Evolutionary conservation across 2,888 invertebrate genomes (phyloP), one percentile per base, ranked within the genome.

Genomic region (Cheilosia vulpina): DNA sequence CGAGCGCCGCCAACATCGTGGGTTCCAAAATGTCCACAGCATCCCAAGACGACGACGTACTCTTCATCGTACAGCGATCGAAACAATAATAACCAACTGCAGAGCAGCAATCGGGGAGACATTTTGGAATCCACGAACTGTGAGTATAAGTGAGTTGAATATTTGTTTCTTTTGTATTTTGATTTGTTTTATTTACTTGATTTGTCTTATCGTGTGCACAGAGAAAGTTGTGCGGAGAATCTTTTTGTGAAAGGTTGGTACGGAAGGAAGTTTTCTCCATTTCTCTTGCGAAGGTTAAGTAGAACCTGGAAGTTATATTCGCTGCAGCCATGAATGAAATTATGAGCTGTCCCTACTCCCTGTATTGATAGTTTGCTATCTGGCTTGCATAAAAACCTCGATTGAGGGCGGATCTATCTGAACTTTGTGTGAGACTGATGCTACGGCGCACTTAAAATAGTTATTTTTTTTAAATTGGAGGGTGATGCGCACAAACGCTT

Each of bases 1-100:
- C 77, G 81, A 72, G 94, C 95, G 89, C 95, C 95, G 80, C 94
- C 95, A 91, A 93, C 94, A 89, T 95, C 95, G 89, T 96, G 96
- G 96, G 95, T 95, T 90, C 95, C 96, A 90, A 96, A 96, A 93
- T 96, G 92, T 90, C 92, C 91, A 87, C 92, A 91, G 88, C 89
- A 90, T 87, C 89, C 90, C 84, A 91, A 90, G 81, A 90, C 90
- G 81, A 89, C 90, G 17, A 89, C 90, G 17, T 87, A 89, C 77
- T 89, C 52, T 1, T 21, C 90, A 3, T 71, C 88, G 41, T 77
- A 85, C 19, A 57, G 63, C 58, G 75, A 84, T 77, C 84, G 84
- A 17, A 87, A 87, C 62, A 88, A 89, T 17, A 75, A 89, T 24
- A 78, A 85, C 77, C 80, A 87, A 63, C 87, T 88, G 52, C 88